Evolutionary conservation across 2,888 invertebrate species (phyloP).

Genomic region (Scaptomyza parva): DNA sequence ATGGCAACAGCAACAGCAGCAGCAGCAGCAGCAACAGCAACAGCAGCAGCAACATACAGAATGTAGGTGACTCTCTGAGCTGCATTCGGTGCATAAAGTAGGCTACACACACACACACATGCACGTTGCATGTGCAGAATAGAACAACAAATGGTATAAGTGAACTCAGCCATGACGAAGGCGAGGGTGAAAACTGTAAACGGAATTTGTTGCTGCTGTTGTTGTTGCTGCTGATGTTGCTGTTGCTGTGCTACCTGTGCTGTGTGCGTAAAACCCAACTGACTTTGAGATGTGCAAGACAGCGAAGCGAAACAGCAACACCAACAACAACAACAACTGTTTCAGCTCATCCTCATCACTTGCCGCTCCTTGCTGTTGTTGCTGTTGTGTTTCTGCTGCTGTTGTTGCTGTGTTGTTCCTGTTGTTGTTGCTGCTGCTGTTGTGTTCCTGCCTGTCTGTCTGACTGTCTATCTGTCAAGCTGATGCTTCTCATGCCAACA

Average conservation of each 20-base stretch:
- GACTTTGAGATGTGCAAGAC: conserved; percentile 47
- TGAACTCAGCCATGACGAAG: conserved; percentile 57
- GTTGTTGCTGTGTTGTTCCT: conserved; percentile 7
- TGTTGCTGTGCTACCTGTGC: conserved; percentile 22
- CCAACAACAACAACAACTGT: conserved; percentile 1
- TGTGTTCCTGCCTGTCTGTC: conserved; percentile 35
- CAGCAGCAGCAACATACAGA: conserved; percentile 37
- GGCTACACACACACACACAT: conserved; percentile 41
- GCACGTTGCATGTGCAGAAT: conserved; percentile 56
- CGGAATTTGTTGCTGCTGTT: conserved; percentile 7
- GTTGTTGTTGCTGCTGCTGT: no score
- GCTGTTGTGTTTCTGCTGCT: conserved; percentile 17
- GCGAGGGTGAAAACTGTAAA: conserved; percentile 39
- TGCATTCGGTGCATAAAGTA: conserved; percentile 48
- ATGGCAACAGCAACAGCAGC: conserved; percentile 39
- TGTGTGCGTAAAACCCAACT: conserved; percentile 40
- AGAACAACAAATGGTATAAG: conserved; percentile 48
- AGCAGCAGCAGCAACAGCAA: conserved; percentile 42
- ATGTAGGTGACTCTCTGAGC: conserved; percentile 73
- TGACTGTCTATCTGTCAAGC: conserved; percentile 53
- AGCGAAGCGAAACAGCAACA: conserved; percentile 31
- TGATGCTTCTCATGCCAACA: conserved; percentile 43
- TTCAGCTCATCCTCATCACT: conserved; percentile 16
- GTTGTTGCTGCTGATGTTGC: conserved; percentile 17
- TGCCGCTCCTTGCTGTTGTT: conserved; percentile 14